Base-by-base conservation (phyloP, 2,113 vertebrate genomes). In the Phaetusa simplex region DNA sequence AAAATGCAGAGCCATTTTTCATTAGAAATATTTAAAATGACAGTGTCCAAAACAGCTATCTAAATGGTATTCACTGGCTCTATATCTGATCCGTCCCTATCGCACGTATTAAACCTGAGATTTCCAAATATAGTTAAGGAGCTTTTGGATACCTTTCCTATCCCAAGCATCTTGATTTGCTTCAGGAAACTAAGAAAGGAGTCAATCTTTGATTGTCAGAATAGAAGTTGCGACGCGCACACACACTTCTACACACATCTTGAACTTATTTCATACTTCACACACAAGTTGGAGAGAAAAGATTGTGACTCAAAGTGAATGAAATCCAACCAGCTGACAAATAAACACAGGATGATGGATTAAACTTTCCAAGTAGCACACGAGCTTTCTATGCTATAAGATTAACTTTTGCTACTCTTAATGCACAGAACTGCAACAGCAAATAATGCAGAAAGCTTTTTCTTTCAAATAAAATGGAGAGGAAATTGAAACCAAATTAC, bases 271-370 rank as follows among this genome's bases (percentile, higher is more conserved):
- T 86, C 56, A 24, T 22, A 12, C 92, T 93, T 83, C 50, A 88
- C 80, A 58, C 86, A 84, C 55, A 71, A 91, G 59, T 9, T 24
- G 67, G 83, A 95, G 65, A 81, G 82, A 62, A 92, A 70, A 86
- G 72, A 24, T 59, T 50, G 70, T 26, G 72, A 93, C 50, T 89
- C 79, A 50, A 42, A 88, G 76, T 15, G 79, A 93, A 70, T 12
- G 70, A 91, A 95, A 91, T 29, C 73, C 67, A 93, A 96, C 95
- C 86, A 96, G 82, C 90, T 88, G 82, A 94, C 82, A 95, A 96
- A 97, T 86, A 97, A 95, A 93, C 80, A 89, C 45, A 65, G 78
- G 30, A 12, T 78, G 80, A 84, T 87, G 77, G 88, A 95, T 91
- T 74, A 71, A 90, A 9, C 43, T 93, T 71, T 42, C 83, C 76